A percentile compares a stretch with the other conserved stretches of the same genome.
Evolutionary conservation across 2,797 vertebrate species (phyloP).

Genomic region (Peromyscus eremicus): DNA sequence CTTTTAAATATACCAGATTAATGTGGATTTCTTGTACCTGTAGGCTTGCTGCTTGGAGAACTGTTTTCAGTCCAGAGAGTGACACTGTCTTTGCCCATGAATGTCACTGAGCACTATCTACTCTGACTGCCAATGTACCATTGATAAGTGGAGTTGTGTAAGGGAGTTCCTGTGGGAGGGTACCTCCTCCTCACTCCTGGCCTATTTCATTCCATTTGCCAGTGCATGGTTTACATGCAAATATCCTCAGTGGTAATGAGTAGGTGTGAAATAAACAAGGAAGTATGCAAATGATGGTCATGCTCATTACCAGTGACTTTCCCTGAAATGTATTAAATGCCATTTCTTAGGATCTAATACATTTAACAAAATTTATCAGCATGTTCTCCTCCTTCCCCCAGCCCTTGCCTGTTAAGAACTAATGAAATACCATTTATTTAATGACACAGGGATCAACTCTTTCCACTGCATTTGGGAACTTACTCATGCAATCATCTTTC

Average conservation of each 20-base stretch:
- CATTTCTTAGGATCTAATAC: slow-evolving; percentile 40
- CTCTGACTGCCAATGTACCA: neutral
- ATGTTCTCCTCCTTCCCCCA: neutral
- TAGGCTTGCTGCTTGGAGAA: neutral
- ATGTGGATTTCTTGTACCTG: neutral
- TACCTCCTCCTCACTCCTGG: neutral
- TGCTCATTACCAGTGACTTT: slow-evolving; percentile 19
- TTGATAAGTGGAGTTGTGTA: neutral
- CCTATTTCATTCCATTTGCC: slow-evolving; percentile 25
- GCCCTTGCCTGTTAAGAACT: slow-evolving; percentile 24
- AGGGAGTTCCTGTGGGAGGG: neutral
- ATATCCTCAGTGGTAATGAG: neutral
- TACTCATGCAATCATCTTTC: slow-evolving; percentile 42
- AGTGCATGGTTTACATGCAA: slow-evolving; percentile 20
- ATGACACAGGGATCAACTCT: neutral
- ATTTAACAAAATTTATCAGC: slow-evolving; percentile 13
- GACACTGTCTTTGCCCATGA: neutral
- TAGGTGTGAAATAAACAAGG: slow-evolving; percentile 43
- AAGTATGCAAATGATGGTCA: slow-evolving; percentile 2
- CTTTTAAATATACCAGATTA: slow-evolving; percentile 24
- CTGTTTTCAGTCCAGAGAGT: neutral
- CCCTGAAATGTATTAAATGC: neutral
- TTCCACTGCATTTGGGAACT: slow-evolving; percentile 36
- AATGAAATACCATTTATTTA: slow-evolving; percentile 57
- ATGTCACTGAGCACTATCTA: neutral